phyloP scores from a whole-genome alignment of 2,888 invertebrate genomes.

The Eumacrocentrus americanus region DNA sequence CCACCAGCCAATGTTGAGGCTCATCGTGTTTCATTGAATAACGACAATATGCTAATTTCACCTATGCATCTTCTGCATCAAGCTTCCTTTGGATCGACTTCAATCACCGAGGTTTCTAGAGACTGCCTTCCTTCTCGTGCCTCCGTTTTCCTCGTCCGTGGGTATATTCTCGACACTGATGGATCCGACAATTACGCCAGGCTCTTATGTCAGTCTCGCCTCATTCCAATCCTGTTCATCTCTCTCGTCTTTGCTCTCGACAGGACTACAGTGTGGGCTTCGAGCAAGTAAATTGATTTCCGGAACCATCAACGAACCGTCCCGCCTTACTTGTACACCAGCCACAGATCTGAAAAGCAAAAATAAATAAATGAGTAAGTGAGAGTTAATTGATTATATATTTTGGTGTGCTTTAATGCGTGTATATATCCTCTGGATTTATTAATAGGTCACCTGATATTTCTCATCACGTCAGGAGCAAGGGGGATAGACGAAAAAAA shows the following conservation, averaged over 20 bases:
- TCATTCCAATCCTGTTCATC: conserved; percentile 30
- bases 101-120: conserved; percentile 30
- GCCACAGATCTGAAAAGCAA: conserved; percentile 27
- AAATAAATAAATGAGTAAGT: conserved; percentile 22
- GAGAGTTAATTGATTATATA: conserved; percentile 1
- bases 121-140: conserved; percentile 32
- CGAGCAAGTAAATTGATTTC: conserved; percentile 30
- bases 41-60: conserved; percentile 20
- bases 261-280: conserved; percentile 13
- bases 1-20: conserved; percentile 43
- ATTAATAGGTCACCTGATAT: conserved; percentile 7
- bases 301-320: conserved; percentile 22
- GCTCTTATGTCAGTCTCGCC: conserved; percentile 24
- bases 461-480: conserved; percentile 9
- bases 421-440: not conserved
- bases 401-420: not conserved
- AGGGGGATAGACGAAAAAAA: not conserved
- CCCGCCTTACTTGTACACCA: conserved; percentile 22
- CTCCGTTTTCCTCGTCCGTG: not conserved
- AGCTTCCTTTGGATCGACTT: too few species aligned
- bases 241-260: conserved; percentile 18
- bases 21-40: conserved; percentile 37
- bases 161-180: conserved; percentile 22
- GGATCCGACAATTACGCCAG: conserved; percentile 28
- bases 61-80: conserved; percentile 16